Evolutionary conservation across 2,797 vertebrate species (phyloP), one percentile per base, ranked within the genome.

Genomic region (Poliocrania exsul): DNA sequence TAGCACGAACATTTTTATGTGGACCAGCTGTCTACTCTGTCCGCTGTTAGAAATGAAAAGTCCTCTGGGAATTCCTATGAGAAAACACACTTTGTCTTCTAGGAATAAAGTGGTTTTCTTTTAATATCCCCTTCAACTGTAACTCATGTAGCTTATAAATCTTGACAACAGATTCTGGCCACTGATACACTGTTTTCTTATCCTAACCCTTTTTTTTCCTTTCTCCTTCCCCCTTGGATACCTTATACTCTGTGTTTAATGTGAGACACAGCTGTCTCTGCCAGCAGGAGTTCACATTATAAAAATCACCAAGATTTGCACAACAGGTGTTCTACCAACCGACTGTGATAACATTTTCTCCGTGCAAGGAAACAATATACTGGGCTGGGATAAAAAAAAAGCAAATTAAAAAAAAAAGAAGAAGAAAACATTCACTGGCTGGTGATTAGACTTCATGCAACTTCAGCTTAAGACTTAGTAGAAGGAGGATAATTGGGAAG

Each of bases 261-360:
- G 93, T 37, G 65, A 97, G 86, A 77, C 90, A 82, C 96, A 96
- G 97, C 96, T 98, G 97, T 83, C 67, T 86, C 83, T 78, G 84
- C 93, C 93, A 95, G 91, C 85, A 91, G 94, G 95, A 89, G 49
- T 54, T 95, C 96, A 92, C 82, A 90, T 95, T 92, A 60, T 95
- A 95, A 95, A 96, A 97, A 96, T 93, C 92, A 94, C 86, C 50
- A 88, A 95, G 97, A 96, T 94, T 95, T 95, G 95, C 10, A 19
- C 79, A 96, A 96, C 97, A 97, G 96, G 96, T 97, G 97, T 91
- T 92, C 88, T 78, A 58, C 58, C 47, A 91, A 23, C 56, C 53
- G 79, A 84, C 79, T 77, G 64, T 3, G 35, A 84, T 86, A 91
- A 90, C 44, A 42, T 86, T 95, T 97, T 96, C 90, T 90, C 81